Evolutionary conservation across 1,140 invertebrate genomes (phyloP), one percentile per base, ranked within the genome.

Genomic region (Glossosoma conforme): DNA sequence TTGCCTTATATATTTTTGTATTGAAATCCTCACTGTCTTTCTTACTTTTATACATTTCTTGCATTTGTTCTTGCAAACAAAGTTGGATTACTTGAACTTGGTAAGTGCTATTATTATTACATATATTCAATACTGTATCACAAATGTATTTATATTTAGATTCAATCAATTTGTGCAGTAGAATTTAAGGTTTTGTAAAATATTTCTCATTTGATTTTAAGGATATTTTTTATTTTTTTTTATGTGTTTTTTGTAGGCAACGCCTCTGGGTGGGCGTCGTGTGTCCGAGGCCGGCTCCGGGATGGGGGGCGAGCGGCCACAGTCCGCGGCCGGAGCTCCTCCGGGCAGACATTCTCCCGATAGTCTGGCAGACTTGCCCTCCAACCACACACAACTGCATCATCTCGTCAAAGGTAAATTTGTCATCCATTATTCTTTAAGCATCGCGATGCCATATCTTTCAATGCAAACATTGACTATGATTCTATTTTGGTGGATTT

Each of bases 51-150:
- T 13, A 20, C 20, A 44, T 11, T 30, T 44, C 13, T 3, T 18
- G 14, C 13, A 4, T 42, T 18, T 44, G 21, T 32, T 36, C 19
- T 3, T 21, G 24, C 13, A 28, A 17, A 28, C 14, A 33, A 25
- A 58, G 56, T 54, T 58, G 56, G 56, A 58, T 54, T 58, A 58
- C 47, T 50, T 58, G 30, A 58, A 58, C 50, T 19, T 58, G 41
- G 56, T 58, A 58, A 58, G 56, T 50, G 33, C 14, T 20, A 8
- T 36, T 30, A 3, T n/a, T 30, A 11, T 33, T 14, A 17, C 33
- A 10, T 32, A 3, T 28, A 28, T 28, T 28, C n/a, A 28, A n/a
- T 28, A n/a, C n/a, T 28, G n/a, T n/a, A n/a, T n/a, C n/a, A n/a
- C n/a, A n/a, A n/a, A n/a, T n/a, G n/a, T n/a, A n/a, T n/a, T n/a